phyloP scores from a whole-genome alignment of 2,113 vertebrate genomes.

The Rhinolophus sinicus region DNA sequence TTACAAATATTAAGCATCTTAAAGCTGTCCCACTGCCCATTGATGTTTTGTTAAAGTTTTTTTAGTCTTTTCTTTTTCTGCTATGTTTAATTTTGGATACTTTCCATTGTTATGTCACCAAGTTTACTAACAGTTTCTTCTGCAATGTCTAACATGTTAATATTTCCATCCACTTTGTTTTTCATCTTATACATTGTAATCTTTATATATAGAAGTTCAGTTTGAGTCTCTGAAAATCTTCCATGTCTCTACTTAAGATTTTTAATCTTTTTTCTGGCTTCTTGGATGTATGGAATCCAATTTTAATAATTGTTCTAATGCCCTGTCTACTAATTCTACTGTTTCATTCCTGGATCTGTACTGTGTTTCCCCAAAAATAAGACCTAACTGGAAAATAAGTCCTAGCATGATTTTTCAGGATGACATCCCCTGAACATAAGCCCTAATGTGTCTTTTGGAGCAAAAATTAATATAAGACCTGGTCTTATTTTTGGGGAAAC shows the following conservation, averaged over 20 bases:
- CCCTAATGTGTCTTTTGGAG: too few relatives aligned
- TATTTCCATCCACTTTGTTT: neutral
- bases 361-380: too few relatives aligned
- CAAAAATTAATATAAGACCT: too few relatives aligned
- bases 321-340: neutral
- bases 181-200: neutral
- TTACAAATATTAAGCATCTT: slow-evolving; percentile 8
- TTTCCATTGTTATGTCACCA: neutral
- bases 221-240: neutral
- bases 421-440: too few relatives aligned
- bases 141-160: neutral
- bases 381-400: too few relatives aligned
- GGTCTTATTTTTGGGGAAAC: too few relatives aligned
- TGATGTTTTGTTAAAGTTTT: neutral
- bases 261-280: neutral
- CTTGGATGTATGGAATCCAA: neutral
- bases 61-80: neutral
- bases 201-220: neutral
- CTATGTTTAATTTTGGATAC: neutral
- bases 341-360: neutral
- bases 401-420: too few relatives aligned
- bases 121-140: neutral
- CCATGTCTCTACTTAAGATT: neutral
- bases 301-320: neutral
- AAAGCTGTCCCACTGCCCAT: neutral